Conservation (phyloP, 2,797 vertebrate genomes). For the Chelon auratus region DNA sequence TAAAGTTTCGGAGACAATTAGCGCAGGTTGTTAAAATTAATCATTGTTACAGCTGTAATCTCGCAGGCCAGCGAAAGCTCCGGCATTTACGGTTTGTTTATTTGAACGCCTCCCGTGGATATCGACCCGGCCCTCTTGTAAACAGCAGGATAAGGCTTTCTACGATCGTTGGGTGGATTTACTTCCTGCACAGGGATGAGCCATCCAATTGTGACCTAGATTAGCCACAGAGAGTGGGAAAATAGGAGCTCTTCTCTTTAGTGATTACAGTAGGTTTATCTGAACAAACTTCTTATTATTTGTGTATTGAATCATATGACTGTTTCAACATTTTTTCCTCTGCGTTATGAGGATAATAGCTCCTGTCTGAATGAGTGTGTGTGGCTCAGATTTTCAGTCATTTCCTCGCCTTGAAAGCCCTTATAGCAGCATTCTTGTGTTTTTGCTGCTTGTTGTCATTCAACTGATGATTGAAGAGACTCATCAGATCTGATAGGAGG, state of each 20-base stretch:
- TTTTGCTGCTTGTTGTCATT: constrained; percentile 58
- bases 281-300: constrained; percentile 49
- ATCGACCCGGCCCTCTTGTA: constrained; percentile 73
- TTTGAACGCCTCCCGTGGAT: constrained; percentile 71
- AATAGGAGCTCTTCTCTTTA: constrained; percentile 44
- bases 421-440: constrained; percentile 51
- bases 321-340: constrained; percentile 13
- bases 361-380: neutral
- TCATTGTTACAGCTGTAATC: constrained; percentile 77
- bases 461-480: constrained; percentile 57
- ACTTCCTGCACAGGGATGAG: constrained; percentile 62
- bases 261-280: constrained; percentile 50
- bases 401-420: constrained; percentile 50
- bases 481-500: constrained; percentile 63
- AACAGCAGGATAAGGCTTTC: constrained; percentile 72
- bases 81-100: constrained; percentile 82
- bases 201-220: constrained; percentile 72
- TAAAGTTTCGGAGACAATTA: constrained; percentile 85
- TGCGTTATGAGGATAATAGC: constrained; percentile 13
- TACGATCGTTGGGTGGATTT: constrained; percentile 71
- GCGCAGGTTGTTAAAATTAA: constrained; percentile 84
- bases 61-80: constrained; percentile 63
- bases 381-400: constrained; percentile 40
- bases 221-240: constrained; percentile 48
- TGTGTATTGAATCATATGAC: constrained; percentile 29